Conservation (phyloP, 2,888 invertebrate species). For the Drepana falcataria region DNA sequence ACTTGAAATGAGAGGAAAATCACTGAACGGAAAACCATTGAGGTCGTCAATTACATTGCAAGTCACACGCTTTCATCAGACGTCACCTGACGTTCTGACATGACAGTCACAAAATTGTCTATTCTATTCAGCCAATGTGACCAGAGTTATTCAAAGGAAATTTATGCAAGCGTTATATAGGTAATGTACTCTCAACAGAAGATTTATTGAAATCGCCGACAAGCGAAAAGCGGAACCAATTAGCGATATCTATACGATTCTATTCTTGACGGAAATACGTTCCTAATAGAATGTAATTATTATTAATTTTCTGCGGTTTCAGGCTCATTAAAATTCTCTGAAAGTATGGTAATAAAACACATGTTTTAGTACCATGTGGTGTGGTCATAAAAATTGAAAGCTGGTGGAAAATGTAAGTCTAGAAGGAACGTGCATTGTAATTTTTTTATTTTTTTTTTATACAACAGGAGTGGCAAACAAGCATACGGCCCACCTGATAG, state of each 20-base stretch:
- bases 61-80: slow-evolving; percentile 10
- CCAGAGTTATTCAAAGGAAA: slow-evolving; percentile 15
- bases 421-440: no score
- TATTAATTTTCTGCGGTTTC: no score
- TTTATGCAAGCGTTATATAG: slow-evolving; percentile 20
- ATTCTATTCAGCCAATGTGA: slow-evolving; percentile 38
- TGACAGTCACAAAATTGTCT: slow-evolving; percentile 24
- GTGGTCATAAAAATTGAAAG: no score
- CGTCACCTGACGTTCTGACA: slow-evolving; percentile 13
- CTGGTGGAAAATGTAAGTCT: no score
- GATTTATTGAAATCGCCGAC: slow-evolving; percentile 4
- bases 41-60: slow-evolving; percentile 1
- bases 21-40: slow-evolving; percentile 2
- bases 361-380: no score
- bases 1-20: slow-evolving; percentile 3
- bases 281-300: no score
- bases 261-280: neutral
- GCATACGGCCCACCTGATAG: no score
- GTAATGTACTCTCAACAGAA: slow-evolving; percentile 10
- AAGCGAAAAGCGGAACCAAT: slow-evolving; percentile 4
- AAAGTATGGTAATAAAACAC: no score
- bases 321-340: no score
- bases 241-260: neutral
- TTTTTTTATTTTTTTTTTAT: no score
- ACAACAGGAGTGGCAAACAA: no score